Base-by-base conservation (phyloP, 2,888 invertebrate genomes). In the Kuschelorhynchus macadamiae region DNA sequence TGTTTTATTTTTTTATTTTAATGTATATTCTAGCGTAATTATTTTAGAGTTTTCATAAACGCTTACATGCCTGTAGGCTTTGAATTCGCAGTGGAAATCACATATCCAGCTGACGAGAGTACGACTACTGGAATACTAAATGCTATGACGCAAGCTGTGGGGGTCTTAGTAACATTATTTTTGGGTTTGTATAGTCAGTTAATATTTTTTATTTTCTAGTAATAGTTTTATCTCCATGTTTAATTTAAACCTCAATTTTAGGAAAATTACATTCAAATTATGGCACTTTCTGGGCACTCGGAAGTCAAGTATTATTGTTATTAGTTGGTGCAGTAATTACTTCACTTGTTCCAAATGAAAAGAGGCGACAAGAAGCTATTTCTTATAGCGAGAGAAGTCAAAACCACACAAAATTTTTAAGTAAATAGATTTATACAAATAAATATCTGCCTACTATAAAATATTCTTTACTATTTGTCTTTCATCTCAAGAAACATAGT, bases 1-100 rank as follows among this genome's bases (percentile, higher is more conserved):
- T n/a, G n/a, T n/a, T n/a, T n/a, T n/a, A n/a, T n/a, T n/a, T n/a
- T n/a, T n/a, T n/a, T n/a, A n/a, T n/a, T n/a, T n/a, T n/a, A n/a
- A n/a, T n/a, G n/a, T n/a, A n/a, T n/a, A n/a, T n/a, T n/a, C n/a
- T n/a, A n/a, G n/a, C n/a, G n/a, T n/a, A n/a, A n/a, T n/a, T n/a
- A n/a, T 76, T 74, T 41, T 47, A 78, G 78, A 7, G 59, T 77
- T 14, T 78, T 78, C 50, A 72, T 73, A 8, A 77, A 73, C 55
- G 73, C 77, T 20, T 79, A 78, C 46, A 74, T 77, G 75, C 72
- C 76, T 2, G 76, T 75, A 18, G 79, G 78, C 33, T 77, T 76
- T 56, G 78, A 79, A 67, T 55, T 78, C 30, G 79, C 77, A 1
- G 74, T 77, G 36, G 79, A 79, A 70, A 59, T 79, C 32, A 77